Evolutionary conservation across 2,113 vertebrate species (phyloP), one percentile per base, ranked within the genome.

Genomic region (Rhea americana): DNA sequence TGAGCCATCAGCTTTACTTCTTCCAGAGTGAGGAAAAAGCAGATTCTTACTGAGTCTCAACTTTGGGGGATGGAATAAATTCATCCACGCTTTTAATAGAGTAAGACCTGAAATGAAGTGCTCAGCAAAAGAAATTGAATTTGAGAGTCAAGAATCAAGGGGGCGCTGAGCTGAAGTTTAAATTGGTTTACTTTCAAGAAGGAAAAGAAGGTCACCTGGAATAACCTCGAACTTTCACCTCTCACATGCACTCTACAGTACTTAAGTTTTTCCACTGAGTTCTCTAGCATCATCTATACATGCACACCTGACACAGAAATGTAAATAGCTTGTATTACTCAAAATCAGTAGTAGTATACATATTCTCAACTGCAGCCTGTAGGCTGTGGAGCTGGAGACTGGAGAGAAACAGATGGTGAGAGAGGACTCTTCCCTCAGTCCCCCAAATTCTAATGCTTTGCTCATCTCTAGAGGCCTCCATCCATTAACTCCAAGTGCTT

Each of bases 361-460:
- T 37, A 22, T 22, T 78, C 51, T 48, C 53, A 91, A 22, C 14
- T 19, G 71, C 18, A 32, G 14, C 11, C 43, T 30, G 53, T 0
- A 39, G 11, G 11, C 39, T 47, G 5, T 20, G 62, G 37, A 77
- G 43, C 28, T 16, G 22, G 12, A 75, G 47, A 67, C 28, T 47
- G 6, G 17, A 67, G 18, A 73, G 26, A 75, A 73, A 2, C 13
- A 47, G 1, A 0, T 71, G 6, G 14, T 1, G 4, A 66, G 2
- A 61, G 25, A 51, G 13, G 12, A 70, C n/a, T 45, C 65, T 41
- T 66, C 62, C 59, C 39, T 35, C 37, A 26, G 45, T 14, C 15
- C 17, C 25, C 58, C 41, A 24, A n/a, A 72, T 80, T 81, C 39
- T 50, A 73, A 62, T 18, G 59, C 10, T 85, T 77, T 59, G 4